phyloP scores from a whole-genome alignment of 2,113 vertebrate species.

The Rafetus swinhoei region DNA sequence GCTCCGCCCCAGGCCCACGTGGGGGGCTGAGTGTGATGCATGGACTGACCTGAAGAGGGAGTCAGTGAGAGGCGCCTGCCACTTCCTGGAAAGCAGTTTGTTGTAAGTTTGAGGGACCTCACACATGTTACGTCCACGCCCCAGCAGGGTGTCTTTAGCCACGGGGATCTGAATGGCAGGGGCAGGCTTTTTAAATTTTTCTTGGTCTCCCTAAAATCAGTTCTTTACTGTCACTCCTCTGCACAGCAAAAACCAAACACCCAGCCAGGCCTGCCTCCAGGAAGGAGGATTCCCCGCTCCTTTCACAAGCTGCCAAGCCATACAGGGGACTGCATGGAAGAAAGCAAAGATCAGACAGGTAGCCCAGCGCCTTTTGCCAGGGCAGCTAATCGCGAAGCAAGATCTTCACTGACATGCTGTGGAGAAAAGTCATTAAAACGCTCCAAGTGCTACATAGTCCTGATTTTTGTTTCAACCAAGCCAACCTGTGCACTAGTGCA shows the following conservation, averaged over 20 bases:
- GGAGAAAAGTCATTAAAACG: background rate
- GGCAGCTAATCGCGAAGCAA: background rate
- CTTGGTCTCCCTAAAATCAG: background rate
- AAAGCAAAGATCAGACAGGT: background rate
- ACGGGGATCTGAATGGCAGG: background rate
- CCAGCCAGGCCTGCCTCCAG: background rate
- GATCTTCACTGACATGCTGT: background rate
- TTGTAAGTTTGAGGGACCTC: background rate
- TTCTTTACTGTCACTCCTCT: rapidly evolving
- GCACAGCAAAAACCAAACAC: background rate
- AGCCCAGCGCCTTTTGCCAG: background rate
- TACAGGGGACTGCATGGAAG: rapidly evolving
- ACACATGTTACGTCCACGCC: background rate
- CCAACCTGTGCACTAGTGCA: background rate
- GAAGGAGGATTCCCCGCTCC: background rate
- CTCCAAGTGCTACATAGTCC: background rate
- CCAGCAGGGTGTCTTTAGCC: background rate
- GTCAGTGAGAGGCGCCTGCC: background rate
- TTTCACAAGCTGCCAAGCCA: background rate
- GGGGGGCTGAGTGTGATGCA: background rate
- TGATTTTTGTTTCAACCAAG: background rate
- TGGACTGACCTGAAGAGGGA: background rate
- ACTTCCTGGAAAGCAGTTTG: background rate
- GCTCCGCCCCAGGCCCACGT: background rate
- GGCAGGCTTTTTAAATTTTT: background rate